A percentile compares a stretch with the other conserved stretches of the same genome.
phyloP scores from a whole-genome alignment of 2,888 invertebrate genomes.

The Lochmaea crataegi region DNA sequence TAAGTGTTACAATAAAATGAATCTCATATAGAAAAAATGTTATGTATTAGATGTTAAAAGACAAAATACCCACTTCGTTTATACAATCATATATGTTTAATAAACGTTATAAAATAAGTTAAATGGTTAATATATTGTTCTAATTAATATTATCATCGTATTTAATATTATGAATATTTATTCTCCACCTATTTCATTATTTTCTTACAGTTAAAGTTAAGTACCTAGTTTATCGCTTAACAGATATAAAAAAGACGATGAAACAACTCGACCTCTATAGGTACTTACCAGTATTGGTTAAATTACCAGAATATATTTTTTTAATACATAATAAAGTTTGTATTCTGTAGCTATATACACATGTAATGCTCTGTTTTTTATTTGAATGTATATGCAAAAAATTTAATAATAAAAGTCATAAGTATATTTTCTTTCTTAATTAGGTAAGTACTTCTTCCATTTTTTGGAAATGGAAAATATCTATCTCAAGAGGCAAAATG shows the following conservation, averaged over 20 bases:
- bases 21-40: neutral
- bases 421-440: too few relatives aligned
- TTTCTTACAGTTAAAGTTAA: too few relatives aligned
- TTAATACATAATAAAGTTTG: neutral
- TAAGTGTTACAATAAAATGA: neutral
- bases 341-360: neutral
- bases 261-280: too few relatives aligned
- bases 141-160: neutral
- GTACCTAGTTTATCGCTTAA: too few relatives aligned
- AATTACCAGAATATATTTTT: neutral
- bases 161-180: neutral
- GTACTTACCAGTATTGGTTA: too few relatives aligned
- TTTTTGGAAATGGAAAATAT: too few relatives aligned
- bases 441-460: too few relatives aligned
- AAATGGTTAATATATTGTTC: neutral
- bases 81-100: neutral
- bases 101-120: neutral
- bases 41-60: neutral
- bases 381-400: neutral
- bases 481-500: too few relatives aligned
- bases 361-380: neutral
- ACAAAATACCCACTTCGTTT: neutral
- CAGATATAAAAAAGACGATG: too few relatives aligned
- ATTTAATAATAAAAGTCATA: conserved; percentile 4
- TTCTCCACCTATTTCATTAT: too few relatives aligned